These are phyloP conservation scores for Leuctra nigra DNA, from an alignment of 2,888 invertebrate genomes.

Conservation along the genomic window DNA sequence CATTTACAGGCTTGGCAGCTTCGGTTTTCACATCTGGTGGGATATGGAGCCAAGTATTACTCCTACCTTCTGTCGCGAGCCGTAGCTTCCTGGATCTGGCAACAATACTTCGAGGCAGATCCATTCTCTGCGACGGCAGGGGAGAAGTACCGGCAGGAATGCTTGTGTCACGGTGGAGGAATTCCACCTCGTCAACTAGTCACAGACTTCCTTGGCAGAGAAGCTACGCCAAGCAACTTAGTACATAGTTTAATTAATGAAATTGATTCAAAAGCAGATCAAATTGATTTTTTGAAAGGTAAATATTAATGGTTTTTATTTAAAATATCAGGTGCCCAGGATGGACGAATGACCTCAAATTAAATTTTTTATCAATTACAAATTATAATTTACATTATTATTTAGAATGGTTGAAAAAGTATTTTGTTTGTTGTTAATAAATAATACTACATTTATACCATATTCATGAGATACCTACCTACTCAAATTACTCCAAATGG, in stretches of 20 bases:
- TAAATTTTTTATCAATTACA: too few relatives aligned
- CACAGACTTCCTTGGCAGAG: conserved; percentile 67
- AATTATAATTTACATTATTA: too few relatives aligned
- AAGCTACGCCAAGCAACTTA: conserved; percentile 68
- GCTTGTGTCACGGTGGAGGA: conserved; percentile 83
- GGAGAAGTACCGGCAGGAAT: conserved; percentile 65
- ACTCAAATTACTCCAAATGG: too few relatives aligned
- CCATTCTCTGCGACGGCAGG: conserved; percentile 75
- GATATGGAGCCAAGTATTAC: conserved; percentile 98
- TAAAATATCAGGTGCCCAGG: too few relatives aligned
- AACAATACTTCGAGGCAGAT: conserved; percentile 69
- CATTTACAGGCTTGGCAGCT: conserved; percentile 87
- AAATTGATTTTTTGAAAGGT: conserved; percentile 34
- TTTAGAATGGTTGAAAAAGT: too few relatives aligned
- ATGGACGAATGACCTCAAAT: too few relatives aligned
- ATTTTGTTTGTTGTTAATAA: too few relatives aligned
- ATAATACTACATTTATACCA: too few relatives aligned
- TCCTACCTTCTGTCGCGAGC: conserved; percentile 94
- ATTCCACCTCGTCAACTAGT: conserved; percentile 73
- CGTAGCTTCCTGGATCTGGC: conserved; percentile 90
- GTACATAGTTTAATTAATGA: conserved; percentile 73
- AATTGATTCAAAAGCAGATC: conserved; percentile 56
- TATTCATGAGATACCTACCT: too few relatives aligned
- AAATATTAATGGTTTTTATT: too few relatives aligned
- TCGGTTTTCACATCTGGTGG: conserved; percentile 92